Base-by-base conservation (phyloP, 2,888 invertebrate genomes). In the Mimumesa dahlbomi region DNA sequence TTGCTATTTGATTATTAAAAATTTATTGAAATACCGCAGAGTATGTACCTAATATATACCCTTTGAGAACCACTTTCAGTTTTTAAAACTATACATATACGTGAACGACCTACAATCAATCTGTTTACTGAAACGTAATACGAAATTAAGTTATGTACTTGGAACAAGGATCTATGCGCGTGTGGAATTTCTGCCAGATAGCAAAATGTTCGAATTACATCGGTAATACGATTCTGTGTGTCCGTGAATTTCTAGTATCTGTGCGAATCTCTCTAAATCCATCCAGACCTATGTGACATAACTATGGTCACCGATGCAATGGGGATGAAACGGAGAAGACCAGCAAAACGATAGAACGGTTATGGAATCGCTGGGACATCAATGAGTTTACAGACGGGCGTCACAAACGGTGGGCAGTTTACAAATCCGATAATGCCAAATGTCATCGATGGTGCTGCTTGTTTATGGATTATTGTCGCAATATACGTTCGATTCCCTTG, bases 341-440 rank as follows among this genome's bases (percentile, higher is more conserved):
- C 46, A 19, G 62, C 43, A 36, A 38, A 49, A 57, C 59, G 31
- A 16, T 53, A 48, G 62, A 62, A 57, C 58, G 38, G 31, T 7
- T 13, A 16, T 21, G 14, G 43, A 48, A 46, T 19, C 29, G 34
- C 36, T 25, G 22, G 19, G 18, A 40, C 67, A 54, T 72, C 68
- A 49, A 77, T 69, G 79, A 72, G 68, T 78, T 75, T 78, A 58
- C 77, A 46, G 46, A 34, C 31, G 53, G 46, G 40, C 71, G 68
- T 72, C 59, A 68, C 66, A 67, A 79, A 71, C 75, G 70, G 45
- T 18, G 43, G 61, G 67, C 64, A 63, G 74, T 78, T 84, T 79
- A 81, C 82, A 80, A 83, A 82, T 83, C 82, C 81, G 77, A 84
- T 85, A 83, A 84, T 71, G 58, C 75, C 71, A 77, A 81, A 80